Percentiles rank a stretch among this genome's conserved stretches.
Conservation (phyloP, 2,888 invertebrate genomes). For the Drosophila infuscata region DNA sequence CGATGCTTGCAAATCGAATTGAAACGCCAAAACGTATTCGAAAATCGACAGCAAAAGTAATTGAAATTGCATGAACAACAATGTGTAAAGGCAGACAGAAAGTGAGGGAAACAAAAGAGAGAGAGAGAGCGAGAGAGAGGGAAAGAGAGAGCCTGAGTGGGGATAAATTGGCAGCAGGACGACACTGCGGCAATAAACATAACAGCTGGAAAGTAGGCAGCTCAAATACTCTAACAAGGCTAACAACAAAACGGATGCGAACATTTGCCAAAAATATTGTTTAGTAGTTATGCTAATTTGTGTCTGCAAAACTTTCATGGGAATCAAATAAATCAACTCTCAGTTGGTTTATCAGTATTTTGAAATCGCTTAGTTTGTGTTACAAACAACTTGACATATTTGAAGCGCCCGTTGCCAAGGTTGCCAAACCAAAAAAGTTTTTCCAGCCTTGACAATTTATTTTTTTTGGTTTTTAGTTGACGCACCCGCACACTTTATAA, state of each 20-base stretch:
- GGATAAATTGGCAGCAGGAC: conserved; percentile 71
- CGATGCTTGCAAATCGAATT: conserved; percentile 73
- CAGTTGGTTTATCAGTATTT: not conserved
- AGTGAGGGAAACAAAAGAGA: not conserved
- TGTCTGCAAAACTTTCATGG: not conserved
- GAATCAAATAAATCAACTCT: conserved; percentile 3
- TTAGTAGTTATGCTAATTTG: conserved; percentile 1
- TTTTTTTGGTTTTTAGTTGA: conserved; percentile 53
- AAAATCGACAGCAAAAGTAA: conserved; percentile 81
- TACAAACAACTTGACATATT: conserved; percentile 11
- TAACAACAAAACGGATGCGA: not conserved
- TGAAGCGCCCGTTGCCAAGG: conserved; percentile 2
- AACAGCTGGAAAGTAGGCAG: not conserved
- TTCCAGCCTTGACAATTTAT: conserved; percentile 36
- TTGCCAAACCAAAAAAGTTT: conserved; percentile 21
- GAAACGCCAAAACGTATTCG: conserved; percentile 77
- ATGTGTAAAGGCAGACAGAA: conserved; percentile 49
- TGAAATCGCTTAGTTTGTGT: not conserved
- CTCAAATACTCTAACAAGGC: conserved; percentile 20
- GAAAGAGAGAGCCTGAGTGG: not conserved
- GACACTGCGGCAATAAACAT: conserved; percentile 41
- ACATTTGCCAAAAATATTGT: not conserved
- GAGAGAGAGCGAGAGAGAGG: not conserved
- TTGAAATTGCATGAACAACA: conserved; percentile 83
- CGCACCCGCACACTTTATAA: conserved; percentile 48